Percentiles rank a stretch among this genome's conserved stretches.
phyloP scores from a whole-genome alignment of 2,113 vertebrate genomes.

The Erythrocebus patas region DNA sequence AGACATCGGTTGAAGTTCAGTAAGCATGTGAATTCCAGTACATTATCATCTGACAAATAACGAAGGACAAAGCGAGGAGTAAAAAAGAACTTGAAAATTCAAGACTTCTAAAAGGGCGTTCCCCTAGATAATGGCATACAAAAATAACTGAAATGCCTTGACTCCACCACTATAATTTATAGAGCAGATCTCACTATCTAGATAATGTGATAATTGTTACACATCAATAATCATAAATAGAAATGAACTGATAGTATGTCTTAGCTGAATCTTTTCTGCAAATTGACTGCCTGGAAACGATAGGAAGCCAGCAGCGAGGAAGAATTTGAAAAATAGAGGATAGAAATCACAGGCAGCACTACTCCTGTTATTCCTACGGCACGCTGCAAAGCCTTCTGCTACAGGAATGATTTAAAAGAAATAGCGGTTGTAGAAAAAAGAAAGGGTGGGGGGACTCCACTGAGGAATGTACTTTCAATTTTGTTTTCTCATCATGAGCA shows the following conservation, averaged over 20 bases:
- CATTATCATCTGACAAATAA: constrained; percentile 44
- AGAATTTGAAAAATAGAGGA: constrained; percentile 55
- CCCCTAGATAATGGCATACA: constrained; percentile 64
- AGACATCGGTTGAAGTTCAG: constrained; percentile 51
- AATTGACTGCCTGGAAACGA: constrained; percentile 58
- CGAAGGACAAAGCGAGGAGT: constrained; percentile 8
- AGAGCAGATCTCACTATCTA: constrained; percentile 73
- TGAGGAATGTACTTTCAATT: background rate
- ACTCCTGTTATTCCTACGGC: background rate
- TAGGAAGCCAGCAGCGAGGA: constrained; percentile 34
- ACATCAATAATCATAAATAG: constrained; percentile 79
- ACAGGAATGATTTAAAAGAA: constrained; percentile 45
- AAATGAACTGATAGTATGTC: constrained; percentile 61
- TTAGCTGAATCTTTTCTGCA: constrained; percentile 56
- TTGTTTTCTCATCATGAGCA: constrained; percentile 48
- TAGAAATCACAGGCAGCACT: constrained; percentile 27
- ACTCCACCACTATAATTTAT: constrained; percentile 76
- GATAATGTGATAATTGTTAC: constrained; percentile 80
- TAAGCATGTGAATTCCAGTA: background rate
- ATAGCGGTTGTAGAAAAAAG: background rate
- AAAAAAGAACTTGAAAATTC: constrained; percentile 61
- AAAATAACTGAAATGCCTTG: constrained; percentile 69
- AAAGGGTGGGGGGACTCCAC: too few species aligned
- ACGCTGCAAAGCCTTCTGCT: constrained; percentile 12
- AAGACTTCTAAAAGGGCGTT: constrained; percentile 62